phyloP scores from a whole-genome alignment of 2,113 vertebrate genomes.

The Datnioides undecimradiatus region DNA sequence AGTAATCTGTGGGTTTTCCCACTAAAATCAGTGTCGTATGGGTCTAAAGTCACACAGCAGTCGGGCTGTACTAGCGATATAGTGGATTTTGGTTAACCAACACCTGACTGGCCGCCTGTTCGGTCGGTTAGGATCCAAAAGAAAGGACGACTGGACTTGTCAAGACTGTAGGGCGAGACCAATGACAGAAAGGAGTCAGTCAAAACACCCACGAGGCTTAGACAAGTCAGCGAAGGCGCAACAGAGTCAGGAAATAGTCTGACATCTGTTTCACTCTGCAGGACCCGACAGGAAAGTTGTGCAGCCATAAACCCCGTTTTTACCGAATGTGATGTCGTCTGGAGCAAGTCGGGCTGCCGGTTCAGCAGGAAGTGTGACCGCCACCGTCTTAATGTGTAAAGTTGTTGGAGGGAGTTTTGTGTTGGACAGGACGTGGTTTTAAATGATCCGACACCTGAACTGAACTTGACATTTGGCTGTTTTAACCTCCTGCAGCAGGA shows the following conservation, averaged over 20 bases:
- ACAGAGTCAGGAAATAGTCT: not conserved
- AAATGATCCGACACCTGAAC: not conserved
- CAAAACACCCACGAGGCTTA: not conserved
- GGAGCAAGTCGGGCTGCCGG: too few relatives aligned
- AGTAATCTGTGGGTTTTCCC: too few relatives aligned
- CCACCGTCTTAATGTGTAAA: not conserved
- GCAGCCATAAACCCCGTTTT: conserved; percentile 7
- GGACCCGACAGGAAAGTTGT: not conserved
- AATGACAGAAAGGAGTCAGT: not conserved
- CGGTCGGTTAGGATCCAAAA: too few relatives aligned
- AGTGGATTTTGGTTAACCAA: not conserved
- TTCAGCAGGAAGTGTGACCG: not conserved
- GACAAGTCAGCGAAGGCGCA: not conserved
- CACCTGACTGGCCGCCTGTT: not conserved
- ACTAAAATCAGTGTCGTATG: too few relatives aligned
- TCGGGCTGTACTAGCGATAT: too few relatives aligned
- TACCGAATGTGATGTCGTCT: not conserved
- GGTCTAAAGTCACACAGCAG: too few relatives aligned
- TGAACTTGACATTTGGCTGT: not conserved
- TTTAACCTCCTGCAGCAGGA: not conserved
- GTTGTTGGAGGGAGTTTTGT: not conserved
- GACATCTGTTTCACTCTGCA: not conserved
- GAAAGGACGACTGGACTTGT: not conserved
- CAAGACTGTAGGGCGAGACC: not conserved
- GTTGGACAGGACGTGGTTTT: not conserved